These are phyloP conservation scores for Corythucha ciliata DNA, from an alignment of 2,888 invertebrate species.

Conservation along the genomic window DNA sequence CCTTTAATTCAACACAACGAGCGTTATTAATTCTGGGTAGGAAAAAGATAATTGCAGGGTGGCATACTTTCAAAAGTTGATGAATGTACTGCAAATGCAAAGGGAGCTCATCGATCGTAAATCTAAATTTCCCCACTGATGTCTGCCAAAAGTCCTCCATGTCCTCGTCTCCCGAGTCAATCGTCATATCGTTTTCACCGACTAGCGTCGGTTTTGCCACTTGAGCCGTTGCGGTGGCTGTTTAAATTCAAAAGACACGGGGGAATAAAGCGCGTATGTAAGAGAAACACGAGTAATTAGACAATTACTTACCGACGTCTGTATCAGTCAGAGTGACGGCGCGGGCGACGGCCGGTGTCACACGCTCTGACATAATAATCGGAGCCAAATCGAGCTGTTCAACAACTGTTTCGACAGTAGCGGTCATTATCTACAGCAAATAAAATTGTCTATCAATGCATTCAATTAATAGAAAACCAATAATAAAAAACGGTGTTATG, in stretches of 20 bases:
- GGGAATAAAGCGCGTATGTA: no score
- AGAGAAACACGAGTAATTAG: neutral
- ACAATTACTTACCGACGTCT: slow-evolving; percentile 66
- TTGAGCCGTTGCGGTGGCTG: slow-evolving; percentile 59
- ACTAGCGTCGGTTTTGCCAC: slow-evolving; percentile 67
- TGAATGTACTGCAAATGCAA: slow-evolving; percentile 89
- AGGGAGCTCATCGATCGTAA: slow-evolving; percentile 79
- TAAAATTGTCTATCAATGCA: neutral
- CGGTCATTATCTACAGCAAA: slow-evolving; percentile 75
- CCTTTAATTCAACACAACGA: slow-evolving; percentile 47
- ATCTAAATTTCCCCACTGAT: slow-evolving; percentile 84
- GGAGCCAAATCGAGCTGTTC: slow-evolving; percentile 84
- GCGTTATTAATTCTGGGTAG: no score
- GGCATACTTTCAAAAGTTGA: slow-evolving; percentile 70
- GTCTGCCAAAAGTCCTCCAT: slow-evolving; percentile 87
- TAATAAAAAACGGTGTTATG: no score
- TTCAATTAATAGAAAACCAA: no score
- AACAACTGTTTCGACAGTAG: slow-evolving; percentile 87
- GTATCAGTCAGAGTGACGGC: slow-evolving; percentile 81
- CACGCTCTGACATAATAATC: slow-evolving; percentile 65
- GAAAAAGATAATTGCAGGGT: no score
- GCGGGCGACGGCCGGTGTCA: slow-evolving; percentile 70
- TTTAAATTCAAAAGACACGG: no score
- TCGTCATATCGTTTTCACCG: slow-evolving; percentile 62
- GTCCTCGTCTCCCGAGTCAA: slow-evolving; percentile 62